These are phyloP conservation scores for Tenthredo mesomela DNA, from an alignment of 2,888 invertebrate genomes.

Conservation along the genomic window DNA sequence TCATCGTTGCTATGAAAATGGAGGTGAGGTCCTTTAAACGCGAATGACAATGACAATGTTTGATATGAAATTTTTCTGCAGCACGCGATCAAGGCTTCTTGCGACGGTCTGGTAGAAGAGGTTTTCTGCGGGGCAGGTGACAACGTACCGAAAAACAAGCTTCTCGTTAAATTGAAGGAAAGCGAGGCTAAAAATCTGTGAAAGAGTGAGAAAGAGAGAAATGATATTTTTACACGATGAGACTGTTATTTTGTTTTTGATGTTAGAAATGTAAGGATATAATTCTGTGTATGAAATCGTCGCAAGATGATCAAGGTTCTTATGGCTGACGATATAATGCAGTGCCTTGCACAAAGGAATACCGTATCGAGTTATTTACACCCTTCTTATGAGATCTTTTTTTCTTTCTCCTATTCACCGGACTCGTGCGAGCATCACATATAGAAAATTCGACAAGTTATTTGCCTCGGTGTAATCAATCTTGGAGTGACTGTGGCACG, in stretches of 20 bases:
- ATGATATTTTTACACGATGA: neutral
- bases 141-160: slow-evolving; percentile 88
- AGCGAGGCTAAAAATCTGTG: neutral
- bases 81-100: slow-evolving; percentile 93
- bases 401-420: too few relatives aligned
- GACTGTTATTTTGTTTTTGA: neutral
- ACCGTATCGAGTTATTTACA: neutral
- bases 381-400: neutral
- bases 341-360: neutral
- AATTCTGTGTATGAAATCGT: too few relatives aligned
- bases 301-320: too few relatives aligned
- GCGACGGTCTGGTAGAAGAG: slow-evolving; percentile 87
- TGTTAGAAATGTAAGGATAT: too few relatives aligned
- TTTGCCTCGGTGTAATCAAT: slow-evolving; percentile 34
- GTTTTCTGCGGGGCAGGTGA: slow-evolving; percentile 88
- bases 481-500: slow-evolving; percentile 39
- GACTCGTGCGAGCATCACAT: neutral
- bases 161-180: slow-evolving; percentile 71
- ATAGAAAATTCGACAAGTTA: slow-evolving; percentile 3
- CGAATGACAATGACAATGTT: neutral
- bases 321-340: neutral
- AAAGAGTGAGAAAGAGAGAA: neutral
- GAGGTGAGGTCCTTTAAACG: slow-evolving; percentile 81
- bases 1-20: slow-evolving; percentile 99
- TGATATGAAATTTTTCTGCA: slow-evolving; percentile 68